phyloP scores from a whole-genome alignment of 2,113 vertebrate genomes.

The Cebus imitator region DNA sequence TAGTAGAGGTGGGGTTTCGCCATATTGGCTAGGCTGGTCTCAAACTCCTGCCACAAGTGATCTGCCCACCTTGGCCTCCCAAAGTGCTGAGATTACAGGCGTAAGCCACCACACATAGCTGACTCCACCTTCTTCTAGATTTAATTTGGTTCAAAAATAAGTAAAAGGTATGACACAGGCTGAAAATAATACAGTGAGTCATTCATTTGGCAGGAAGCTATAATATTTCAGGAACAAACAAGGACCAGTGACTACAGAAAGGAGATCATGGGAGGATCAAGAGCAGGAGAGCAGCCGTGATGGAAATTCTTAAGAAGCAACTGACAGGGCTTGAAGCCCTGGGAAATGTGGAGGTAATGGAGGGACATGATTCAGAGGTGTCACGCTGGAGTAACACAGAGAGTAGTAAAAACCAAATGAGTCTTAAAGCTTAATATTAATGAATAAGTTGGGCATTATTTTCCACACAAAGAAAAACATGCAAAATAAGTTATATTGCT shows the following conservation, averaged over 20 bases:
- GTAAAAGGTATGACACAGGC: background rate
- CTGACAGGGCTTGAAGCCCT: background rate
- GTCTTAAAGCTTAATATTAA: background rate
- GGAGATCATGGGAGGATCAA: fast-evolving
- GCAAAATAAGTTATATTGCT: background rate
- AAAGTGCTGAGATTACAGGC: too few relatives aligned
- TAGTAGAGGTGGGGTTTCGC: too few relatives aligned
- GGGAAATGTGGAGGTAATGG: background rate
- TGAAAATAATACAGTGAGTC: background rate
- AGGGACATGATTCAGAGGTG: background rate
- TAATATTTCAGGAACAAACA: background rate
- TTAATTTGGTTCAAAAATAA: background rate
- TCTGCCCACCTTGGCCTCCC: too few relatives aligned
- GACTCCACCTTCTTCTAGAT: background rate
- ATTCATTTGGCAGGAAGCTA: background rate
- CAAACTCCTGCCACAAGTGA: too few relatives aligned
- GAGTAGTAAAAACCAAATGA: background rate
- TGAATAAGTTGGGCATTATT: background rate
- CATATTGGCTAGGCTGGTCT: too few relatives aligned
- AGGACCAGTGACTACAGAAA: background rate
- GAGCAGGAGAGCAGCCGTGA: background rate
- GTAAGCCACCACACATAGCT: too few relatives aligned
- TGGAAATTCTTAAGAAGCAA: too few relatives aligned
- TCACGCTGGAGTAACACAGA: background rate
- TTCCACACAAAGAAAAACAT: background rate